Base-by-base conservation (phyloP, 2,113 vertebrate genomes). In the Tinamus guttatus region DNA sequence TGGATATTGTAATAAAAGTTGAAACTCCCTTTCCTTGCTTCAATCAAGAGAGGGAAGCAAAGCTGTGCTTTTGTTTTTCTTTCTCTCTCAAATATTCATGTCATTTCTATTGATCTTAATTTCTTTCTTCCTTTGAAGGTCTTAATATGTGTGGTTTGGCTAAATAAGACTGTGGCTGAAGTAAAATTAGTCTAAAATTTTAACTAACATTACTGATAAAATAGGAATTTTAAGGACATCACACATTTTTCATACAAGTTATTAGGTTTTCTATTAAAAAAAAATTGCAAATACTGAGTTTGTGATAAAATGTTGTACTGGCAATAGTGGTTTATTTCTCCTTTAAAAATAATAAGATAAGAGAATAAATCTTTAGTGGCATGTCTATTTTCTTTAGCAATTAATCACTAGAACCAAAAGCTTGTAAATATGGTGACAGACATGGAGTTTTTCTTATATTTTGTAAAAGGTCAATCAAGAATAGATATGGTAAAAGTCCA, bases 381-480 rank as follows among this genome's bases (percentile, higher is more conserved):
- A 34, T 81, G 71, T 89, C 67, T 65, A 32, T 60, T 80, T 71
- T 91, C 24, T 93, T 84, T n/a, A 68, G 28, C 49, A 54, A 92
- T 97, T 93, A 77, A 94, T 97, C 73, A 92, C 22, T 78, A 60
- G 9, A 56, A 92, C 65, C 54, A 90, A 95, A 88, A 64, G 59
- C 20, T 89, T 79, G 92, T 95, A 93, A 95, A 68, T 87, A 88
- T 18, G 28, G 58, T 92, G 88, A 89, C 64, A 93, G 75, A 90
- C 45, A 84, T 30, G 90, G 34, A 93, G n/a, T 82, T 95, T 94
- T 95, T 70, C 13, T 90, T 86, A 54, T 84, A 86, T 93, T 95
- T 91, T 84, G 95, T 89, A 92, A 97, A 96, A 97, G 78, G 90
- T 97, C 91, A 95, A 88, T 91, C 63, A 95, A 90, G 96, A 97